Conservation (phyloP, 2,888 invertebrate species). For the Amphiduros pacificus region DNA sequence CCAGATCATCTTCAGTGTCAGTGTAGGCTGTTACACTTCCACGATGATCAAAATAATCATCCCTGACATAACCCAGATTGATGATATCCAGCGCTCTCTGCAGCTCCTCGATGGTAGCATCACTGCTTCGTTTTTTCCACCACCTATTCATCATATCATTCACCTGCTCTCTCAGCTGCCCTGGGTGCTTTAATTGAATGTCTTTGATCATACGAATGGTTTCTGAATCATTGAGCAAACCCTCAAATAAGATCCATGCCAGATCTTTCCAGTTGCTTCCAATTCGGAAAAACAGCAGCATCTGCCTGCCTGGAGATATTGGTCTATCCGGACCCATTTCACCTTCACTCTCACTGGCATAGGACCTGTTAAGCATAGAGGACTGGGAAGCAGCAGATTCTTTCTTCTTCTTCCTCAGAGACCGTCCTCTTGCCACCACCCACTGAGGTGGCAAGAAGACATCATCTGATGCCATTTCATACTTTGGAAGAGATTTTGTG, state of each 20-base stretch:
- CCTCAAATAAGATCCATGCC: conserved; percentile 34
- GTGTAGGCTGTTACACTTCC: conserved; percentile 15
- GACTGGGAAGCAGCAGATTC: conserved; percentile 6
- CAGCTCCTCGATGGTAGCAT: conserved; percentile 34
- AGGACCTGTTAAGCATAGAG: no score
- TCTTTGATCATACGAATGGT: conserved; percentile 32
- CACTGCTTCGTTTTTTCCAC: conserved; percentile 32
- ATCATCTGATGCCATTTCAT: conserved; percentile 5
- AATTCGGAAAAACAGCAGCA: conserved; percentile 33
- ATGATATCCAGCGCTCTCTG: conserved; percentile 32
- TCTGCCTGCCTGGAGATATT: conserved; percentile 23
- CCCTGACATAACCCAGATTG: conserved; percentile 31
- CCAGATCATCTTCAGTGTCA: conserved; percentile 30
- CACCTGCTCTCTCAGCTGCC: conserved; percentile 29
- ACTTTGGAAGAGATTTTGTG: background rate
- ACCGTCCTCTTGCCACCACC: conserved; percentile 32
- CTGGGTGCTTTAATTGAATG: conserved; percentile 32
- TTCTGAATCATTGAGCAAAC: conserved; percentile 28
- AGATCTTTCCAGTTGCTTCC: conserved; percentile 34
- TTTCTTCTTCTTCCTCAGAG: conserved; percentile 14
- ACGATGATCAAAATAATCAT: conserved; percentile 19
- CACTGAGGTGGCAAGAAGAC: conserved; percentile 30
- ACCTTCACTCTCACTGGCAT: conserved; percentile 12
- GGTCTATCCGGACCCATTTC: conserved; percentile 9
- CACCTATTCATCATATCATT: conserved; percentile 35